phyloP scores from a whole-genome alignment of 1,140 invertebrate species.

The Venturia canescens region DNA sequence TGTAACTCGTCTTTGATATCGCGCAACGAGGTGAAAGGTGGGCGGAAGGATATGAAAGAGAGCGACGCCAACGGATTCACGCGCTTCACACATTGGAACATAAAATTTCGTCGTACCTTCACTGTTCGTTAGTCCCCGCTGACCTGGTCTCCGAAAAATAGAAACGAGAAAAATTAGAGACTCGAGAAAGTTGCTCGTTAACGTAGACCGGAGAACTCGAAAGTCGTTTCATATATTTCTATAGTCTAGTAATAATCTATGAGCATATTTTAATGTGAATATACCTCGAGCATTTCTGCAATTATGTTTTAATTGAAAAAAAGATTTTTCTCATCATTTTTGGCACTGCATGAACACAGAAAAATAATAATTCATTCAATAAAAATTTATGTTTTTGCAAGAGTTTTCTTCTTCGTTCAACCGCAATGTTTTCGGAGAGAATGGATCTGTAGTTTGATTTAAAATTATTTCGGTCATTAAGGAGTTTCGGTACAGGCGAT shows the following conservation, averaged over 20 bases:
- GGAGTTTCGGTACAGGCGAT: no score
- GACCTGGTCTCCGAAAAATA: neutral
- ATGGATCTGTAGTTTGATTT: no score
- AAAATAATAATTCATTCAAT: no score
- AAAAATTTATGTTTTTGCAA: no score
- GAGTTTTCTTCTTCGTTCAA: no score
- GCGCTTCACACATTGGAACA: neutral
- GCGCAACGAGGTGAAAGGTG: constrained; percentile 33
- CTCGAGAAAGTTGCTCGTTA: neutral
- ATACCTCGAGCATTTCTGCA: neutral
- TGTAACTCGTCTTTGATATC: neutral
- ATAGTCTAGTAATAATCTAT: no score
- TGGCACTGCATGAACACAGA: no score
- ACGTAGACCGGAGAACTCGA: neutral
- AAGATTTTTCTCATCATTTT: neutral
- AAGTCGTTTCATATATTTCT: neutral
- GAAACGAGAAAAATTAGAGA: constrained; percentile 10
- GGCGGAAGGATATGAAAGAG: constrained; percentile 34
- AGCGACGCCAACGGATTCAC: constrained; percentile 9
- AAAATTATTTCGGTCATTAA: no score
- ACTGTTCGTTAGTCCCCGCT: constrained; percentile 6
- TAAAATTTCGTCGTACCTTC: constrained; percentile 9
- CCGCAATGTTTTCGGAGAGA: no score
- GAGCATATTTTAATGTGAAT: no score
- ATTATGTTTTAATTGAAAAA: no score